Percentiles rank a stretch among this genome's conserved stretches.
These are phyloP conservation scores for Zaprionus vittiger DNA, from an alignment of 1,140 invertebrate species.

Conservation along the genomic window DNA sequence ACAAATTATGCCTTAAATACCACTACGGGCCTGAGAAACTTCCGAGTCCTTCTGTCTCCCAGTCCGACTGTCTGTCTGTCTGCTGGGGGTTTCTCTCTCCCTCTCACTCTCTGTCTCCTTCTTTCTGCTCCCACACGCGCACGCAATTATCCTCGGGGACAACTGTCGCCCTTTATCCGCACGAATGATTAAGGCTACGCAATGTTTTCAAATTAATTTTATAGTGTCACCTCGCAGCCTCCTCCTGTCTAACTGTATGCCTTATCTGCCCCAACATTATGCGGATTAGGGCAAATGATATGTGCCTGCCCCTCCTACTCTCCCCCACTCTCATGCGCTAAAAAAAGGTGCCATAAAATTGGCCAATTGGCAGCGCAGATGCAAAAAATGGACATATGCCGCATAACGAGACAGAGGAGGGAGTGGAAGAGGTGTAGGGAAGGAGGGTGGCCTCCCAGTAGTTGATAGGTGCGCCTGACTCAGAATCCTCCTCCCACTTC, in stretches of 20 bases:
- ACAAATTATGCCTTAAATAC: slow-evolving; percentile 77
- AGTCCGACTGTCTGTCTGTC: neutral
- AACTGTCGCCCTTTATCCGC: slow-evolving; percentile 79
- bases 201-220: slow-evolving; percentile 81
- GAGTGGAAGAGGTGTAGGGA: neutral
- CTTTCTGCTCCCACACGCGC: slow-evolving; percentile 57
- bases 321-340: neutral
- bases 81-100: neutral
- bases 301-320: slow-evolving; percentile 33
- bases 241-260: slow-evolving; percentile 12
- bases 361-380: slow-evolving; percentile 36
- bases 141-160: slow-evolving; percentile 76
- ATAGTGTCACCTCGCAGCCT: slow-evolving; percentile 55
- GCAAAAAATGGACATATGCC: slow-evolving; percentile 17
- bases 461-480: neutral
- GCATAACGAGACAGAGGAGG: neutral
- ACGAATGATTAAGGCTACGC: slow-evolving; percentile 70
- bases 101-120: neutral
- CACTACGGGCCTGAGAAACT: slow-evolving; percentile 5
- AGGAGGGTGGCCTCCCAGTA: neutral
- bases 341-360: slow-evolving; percentile 41
- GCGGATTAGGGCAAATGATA: slow-evolving; percentile 45
- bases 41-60: neutral
- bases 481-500: neutral
- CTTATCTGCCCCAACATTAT: slow-evolving; percentile 63